Evolutionary conservation across 2,797 vertebrate species (phyloP).

Genomic region (Myotis daubentonii): DNA sequence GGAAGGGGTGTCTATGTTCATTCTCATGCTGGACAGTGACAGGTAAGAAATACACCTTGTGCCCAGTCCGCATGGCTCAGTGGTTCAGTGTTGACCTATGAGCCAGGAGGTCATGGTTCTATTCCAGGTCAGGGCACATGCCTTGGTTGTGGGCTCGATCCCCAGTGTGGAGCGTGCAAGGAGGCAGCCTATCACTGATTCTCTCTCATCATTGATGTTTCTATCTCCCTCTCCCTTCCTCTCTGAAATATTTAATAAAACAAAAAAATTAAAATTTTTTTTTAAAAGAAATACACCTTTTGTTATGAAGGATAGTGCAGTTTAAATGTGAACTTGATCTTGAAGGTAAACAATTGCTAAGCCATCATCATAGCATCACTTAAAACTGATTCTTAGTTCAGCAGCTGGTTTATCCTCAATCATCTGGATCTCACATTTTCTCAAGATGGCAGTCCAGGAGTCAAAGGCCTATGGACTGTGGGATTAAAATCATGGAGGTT

Average conservation of each 20-base stretch:
- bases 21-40: not conserved
- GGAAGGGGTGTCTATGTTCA: not conserved
- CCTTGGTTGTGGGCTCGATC: no score
- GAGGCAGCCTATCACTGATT: no score
- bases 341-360: slow-evolving; percentile 49
- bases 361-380: not conserved
- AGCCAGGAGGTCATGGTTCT: no score
- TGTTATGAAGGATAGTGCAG: slow-evolving; percentile 11
- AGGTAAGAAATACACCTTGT: slow-evolving; percentile 14
- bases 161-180: no score
- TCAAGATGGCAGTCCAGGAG: slow-evolving; percentile 30
- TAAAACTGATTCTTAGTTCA: not conserved
- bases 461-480: not conserved
- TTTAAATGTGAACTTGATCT: slow-evolving; percentile 51
- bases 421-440: not conserved
- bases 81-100: no score
- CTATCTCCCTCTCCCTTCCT: no score
- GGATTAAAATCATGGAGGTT: not conserved
- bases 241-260: no score
- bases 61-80: no score
- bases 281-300: not conserved
- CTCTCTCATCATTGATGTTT: no score
- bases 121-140: no score
- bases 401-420: not conserved
- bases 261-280: no score